Base-by-base conservation (phyloP, 64 coral and sea anemone species). In the Exaiptasia diaphana region DNA sequence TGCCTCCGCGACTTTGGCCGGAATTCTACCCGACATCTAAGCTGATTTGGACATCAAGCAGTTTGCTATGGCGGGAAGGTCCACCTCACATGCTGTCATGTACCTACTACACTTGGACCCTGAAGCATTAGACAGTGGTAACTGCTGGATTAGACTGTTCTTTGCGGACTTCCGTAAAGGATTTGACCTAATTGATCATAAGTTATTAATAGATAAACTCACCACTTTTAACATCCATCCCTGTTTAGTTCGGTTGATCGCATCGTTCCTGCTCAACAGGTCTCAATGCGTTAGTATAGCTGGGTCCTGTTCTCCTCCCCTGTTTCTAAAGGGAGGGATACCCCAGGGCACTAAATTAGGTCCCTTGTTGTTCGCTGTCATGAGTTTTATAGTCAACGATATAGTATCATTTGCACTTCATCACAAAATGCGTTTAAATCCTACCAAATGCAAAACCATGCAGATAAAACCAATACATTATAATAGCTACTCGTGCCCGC, bases 1-100 rank as follows among this genome's bases (percentile, higher is more conserved):
- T 27, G 38, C 22, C 25, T 81, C 18, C 73, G 76, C 30, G 78
- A 71, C 4, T 90, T 82, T 82, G 86, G 86, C 27, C 64, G 55
- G 23, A 54, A 54, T 54, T 2, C 0, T 54, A 23, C 52, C 52
- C 0, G 2, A 54, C 0, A 23, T 54, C 24, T 23, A n/a, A n/a
- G 24, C 52, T 18, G 18, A 49, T 9, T 12, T 49, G 45, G 45
- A 49, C 45, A 49, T 12, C 18, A 49, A 49, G 18, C 45, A 49
- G 18, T 49, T 49, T 49, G 45, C 45, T 49, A 49, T 49, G 10
- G 45, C 45, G 18, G 45, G 45, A 71, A 49, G 18, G 45, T 71
- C 67, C 23, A 71, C 67, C 30, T 38, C 36, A 39, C 67, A 73
- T 37, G 69, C 69, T 45, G 48, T 73, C 27, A 41, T 26, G 27